These are phyloP conservation scores for Tinea trinotella DNA, from an alignment of 2,888 invertebrate genomes.

Conservation along the genomic window DNA sequence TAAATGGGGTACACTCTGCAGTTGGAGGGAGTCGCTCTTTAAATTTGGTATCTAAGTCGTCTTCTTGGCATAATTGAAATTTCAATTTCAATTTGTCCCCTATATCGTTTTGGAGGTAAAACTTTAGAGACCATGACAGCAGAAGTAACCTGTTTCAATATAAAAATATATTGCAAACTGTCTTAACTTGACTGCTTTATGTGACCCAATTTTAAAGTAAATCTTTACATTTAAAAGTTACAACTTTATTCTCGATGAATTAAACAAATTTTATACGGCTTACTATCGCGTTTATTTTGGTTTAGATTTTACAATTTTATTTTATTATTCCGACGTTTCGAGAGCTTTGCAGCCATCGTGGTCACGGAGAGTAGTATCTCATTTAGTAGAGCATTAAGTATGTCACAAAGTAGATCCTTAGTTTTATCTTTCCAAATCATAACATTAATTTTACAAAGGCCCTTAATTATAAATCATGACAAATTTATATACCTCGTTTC, in stretches of 20 bases:
- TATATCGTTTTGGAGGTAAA: conserved; percentile 6
- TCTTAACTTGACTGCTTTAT: neutral
- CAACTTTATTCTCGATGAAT: too few species aligned
- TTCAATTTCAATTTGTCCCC: conserved; percentile 40
- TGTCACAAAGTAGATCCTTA: neutral
- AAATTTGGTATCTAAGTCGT: conserved; percentile 43
- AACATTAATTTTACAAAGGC: too few species aligned
- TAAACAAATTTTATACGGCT: too few species aligned
- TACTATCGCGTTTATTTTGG: too few species aligned
- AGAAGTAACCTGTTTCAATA: neutral
- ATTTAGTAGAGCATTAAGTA: neutral
- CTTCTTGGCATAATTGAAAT: conserved; percentile 50
- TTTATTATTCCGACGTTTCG: too few species aligned
- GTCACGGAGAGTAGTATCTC: too few species aligned
- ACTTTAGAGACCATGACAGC: neutral
- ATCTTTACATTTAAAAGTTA: neutral
- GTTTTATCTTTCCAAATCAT: neutral
- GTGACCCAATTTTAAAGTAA: neutral
- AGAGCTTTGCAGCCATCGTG: too few species aligned
- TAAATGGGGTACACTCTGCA: conserved; percentile 11
- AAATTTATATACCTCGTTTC: too few species aligned
- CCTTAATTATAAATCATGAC: too few species aligned
- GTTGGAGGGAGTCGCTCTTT: conserved; percentile 27
- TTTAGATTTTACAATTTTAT: too few species aligned
- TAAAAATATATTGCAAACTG: neutral